phyloP scores from a whole-genome alignment of 1,140 invertebrate species.

The Drosophila kanapiae region DNA sequence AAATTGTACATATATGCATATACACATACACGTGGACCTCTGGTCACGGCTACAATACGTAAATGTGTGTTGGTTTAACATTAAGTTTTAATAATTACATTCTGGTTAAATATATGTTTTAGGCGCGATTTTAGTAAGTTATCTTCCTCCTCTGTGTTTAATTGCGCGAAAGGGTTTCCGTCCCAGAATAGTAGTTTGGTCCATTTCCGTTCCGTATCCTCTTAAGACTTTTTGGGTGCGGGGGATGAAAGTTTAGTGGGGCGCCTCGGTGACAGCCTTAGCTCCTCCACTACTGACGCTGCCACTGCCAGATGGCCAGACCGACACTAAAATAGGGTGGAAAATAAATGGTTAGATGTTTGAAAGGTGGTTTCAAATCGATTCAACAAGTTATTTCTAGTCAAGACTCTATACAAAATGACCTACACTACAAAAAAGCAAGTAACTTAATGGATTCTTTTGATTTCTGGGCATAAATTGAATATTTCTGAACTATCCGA shows the following conservation, averaged over 20 bases:
- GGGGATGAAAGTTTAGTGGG: conserved; percentile 12
- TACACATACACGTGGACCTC: conserved; percentile 29
- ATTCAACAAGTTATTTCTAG: conserved; percentile 7
- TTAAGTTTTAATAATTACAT: conserved; percentile 69
- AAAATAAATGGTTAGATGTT: conserved; percentile 8
- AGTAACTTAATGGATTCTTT: not conserved
- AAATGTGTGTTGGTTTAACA: conserved; percentile 56
- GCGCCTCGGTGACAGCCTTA: conserved; percentile 32
- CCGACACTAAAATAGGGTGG: conserved; percentile 68
- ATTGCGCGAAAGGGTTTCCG: conserved; percentile 56
- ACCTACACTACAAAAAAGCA: no score
- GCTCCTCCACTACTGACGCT: conserved; percentile 54
- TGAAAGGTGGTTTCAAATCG: not conserved
- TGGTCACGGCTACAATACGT: conserved; percentile 44
- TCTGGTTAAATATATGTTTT: conserved; percentile 49
- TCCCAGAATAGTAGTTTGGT: conserved; percentile 31
- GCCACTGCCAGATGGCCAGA: conserved; percentile 67
- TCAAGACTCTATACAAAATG: no score
- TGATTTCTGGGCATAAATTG: not conserved
- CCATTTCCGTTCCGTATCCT: conserved; percentile 34
- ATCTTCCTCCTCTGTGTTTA: conserved; percentile 18
- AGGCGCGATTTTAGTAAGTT: conserved; percentile 55
- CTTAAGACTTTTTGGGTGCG: not conserved
- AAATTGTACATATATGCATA: conserved; percentile 34
- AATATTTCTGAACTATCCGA: not conserved